Evolutionary conservation across 2,797 vertebrate species (phyloP).

Genomic region (Spatula clypeata): DNA sequence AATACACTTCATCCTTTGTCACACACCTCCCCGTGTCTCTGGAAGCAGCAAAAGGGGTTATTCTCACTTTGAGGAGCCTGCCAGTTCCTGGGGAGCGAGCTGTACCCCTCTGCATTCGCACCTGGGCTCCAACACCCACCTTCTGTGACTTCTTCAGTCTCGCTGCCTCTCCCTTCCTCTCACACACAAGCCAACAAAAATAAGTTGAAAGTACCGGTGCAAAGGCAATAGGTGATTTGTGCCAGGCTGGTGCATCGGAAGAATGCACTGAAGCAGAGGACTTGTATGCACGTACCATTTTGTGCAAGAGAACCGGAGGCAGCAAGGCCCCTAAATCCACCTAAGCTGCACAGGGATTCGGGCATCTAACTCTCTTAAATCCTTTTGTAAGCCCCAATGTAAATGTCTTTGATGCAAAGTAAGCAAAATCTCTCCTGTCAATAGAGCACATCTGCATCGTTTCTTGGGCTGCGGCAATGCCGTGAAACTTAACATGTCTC

Average conservation of each 20-base stretch:
- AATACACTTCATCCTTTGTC: neutral
- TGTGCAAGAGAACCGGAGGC: neutral
- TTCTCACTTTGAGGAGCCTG: neutral
- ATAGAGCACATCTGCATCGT: neutral
- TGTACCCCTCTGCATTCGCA: fast-evolving
- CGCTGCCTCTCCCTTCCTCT: neutral
- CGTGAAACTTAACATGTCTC: neutral
- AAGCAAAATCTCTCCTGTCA: constrained; percentile 21
- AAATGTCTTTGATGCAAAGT: constrained; percentile 30
- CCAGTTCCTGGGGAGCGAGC: neutral
- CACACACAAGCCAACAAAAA: neutral
- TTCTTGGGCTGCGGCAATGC: neutral
- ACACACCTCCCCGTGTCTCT: neutral
- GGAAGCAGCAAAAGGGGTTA: neutral
- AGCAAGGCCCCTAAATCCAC: neutral
- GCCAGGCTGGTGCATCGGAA: neutral
- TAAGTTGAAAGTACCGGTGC: neutral
- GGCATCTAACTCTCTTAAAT: constrained; percentile 1
- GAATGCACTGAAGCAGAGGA: neutral
- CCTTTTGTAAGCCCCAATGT: neutral
- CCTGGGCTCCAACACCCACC: neutral
- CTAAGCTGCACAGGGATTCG: neutral
- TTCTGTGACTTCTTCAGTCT: neutral
- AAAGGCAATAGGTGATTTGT: constrained; percentile 26
- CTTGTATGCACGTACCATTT: neutral